phyloP scores from a whole-genome alignment of 2,113 vertebrate genomes.

The Bubo bubo region DNA sequence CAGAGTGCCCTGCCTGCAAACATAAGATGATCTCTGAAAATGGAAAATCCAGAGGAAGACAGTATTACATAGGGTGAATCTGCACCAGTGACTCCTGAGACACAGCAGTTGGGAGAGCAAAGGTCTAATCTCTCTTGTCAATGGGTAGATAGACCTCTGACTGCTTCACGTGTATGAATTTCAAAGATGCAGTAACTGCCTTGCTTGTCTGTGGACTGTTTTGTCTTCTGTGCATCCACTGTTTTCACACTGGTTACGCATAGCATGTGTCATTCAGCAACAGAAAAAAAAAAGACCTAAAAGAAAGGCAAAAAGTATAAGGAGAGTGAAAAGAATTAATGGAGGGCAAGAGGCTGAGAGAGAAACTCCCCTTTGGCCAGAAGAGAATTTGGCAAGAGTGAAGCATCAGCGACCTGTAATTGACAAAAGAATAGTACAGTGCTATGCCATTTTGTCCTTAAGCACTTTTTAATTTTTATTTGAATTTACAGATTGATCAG shows the following conservation, averaged over 20 bases:
- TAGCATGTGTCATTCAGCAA: not conserved
- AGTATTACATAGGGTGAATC: not conserved
- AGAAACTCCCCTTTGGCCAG: not conserved
- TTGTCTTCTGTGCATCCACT: not conserved
- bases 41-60: not conserved
- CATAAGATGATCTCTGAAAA: not conserved
- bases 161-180: not conserved
- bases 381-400: not conserved
- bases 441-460: not conserved
- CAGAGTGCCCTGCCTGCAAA: not conserved
- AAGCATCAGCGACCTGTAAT: not conserved
- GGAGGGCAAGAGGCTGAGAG: not conserved
- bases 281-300: not conserved
- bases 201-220: not conserved
- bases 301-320: not conserved
- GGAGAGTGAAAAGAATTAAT: not conserved
- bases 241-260: not conserved
- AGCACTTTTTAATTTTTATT: not conserved
- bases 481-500: conserved; percentile 86
- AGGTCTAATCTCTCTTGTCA: not conserved
- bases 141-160: not conserved
- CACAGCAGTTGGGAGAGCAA: not conserved
- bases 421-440: not conserved
- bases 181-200: not conserved
- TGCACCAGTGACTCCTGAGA: not conserved